phyloP scores from a whole-genome alignment of 2,888 invertebrate genomes.

The Hermaeophaga mercurialis region DNA sequence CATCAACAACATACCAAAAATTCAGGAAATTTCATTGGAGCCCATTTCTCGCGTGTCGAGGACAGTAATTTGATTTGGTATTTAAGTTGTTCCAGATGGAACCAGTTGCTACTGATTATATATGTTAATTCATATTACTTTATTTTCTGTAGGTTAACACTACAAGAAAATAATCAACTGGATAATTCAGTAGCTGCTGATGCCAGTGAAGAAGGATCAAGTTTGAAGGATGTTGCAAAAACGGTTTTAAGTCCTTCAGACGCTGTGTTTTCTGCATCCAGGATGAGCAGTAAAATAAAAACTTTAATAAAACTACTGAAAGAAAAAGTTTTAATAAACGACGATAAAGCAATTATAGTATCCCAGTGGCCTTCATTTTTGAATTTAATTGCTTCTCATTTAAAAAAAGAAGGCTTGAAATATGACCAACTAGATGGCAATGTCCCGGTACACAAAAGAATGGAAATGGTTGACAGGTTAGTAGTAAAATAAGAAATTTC shows the following conservation, averaged over 20 bases:
- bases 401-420: slow-evolving; percentile 61
- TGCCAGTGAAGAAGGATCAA: slow-evolving; percentile 52
- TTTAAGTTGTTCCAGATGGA: too few species aligned
- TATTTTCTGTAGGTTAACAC: slow-evolving; percentile 8
- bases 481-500: too few species aligned
- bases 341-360: slow-evolving; percentile 82
- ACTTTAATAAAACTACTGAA: slow-evolving; percentile 46
- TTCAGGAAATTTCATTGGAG: too few species aligned
- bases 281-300: slow-evolving; percentile 66
- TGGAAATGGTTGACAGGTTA: slow-evolving; percentile 65
- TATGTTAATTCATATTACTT: too few species aligned
- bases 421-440: slow-evolving; percentile 76
- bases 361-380: slow-evolving; percentile 93
- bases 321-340: slow-evolving; percentile 59
- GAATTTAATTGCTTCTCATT: slow-evolving; percentile 70
- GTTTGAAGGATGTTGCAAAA: slow-evolving; percentile 63
- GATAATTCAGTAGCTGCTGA: background rate
- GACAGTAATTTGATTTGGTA: too few species aligned
- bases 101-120: too few species aligned
- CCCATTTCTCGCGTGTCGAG: too few species aligned
- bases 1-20: too few species aligned
- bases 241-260: slow-evolving; percentile 70
- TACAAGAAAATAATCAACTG: background rate
- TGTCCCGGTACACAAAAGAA: slow-evolving; percentile 74
- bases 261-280: slow-evolving; percentile 69